Conservation (phyloP, 1,140 invertebrate genomes). For the Steinernema feltiae region DNA sequence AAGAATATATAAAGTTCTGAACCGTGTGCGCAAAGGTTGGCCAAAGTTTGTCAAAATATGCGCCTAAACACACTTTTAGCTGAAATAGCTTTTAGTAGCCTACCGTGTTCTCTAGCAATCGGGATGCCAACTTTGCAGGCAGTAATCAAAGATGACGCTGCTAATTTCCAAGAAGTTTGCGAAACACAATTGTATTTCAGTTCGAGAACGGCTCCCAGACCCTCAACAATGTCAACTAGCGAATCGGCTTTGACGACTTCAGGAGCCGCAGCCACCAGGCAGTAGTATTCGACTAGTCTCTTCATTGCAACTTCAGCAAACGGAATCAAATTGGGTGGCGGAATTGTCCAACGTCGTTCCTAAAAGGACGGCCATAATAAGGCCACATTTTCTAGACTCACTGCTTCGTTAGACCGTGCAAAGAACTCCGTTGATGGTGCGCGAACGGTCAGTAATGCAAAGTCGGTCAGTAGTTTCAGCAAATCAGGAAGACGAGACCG, state of each 20-base stretch:
- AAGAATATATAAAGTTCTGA: slow-evolving; percentile 76
- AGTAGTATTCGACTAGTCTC: slow-evolving; percentile 47
- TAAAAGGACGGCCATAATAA: neutral
- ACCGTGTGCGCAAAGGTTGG: slow-evolving; percentile 74
- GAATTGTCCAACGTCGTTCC: slow-evolving; percentile 21
- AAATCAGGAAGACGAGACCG: slow-evolving; percentile 7
- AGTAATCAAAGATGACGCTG: slow-evolving; percentile 71
- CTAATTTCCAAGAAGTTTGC: slow-evolving; percentile 77
- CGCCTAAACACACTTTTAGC: slow-evolving; percentile 49
- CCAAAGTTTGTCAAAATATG: slow-evolving; percentile 67
- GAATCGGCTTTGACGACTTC: slow-evolving; percentile 44
- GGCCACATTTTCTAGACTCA: neutral
- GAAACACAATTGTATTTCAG: slow-evolving; percentile 78
- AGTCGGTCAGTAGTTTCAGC: slow-evolving; percentile 3
- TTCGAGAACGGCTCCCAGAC: slow-evolving; percentile 64
- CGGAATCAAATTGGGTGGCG: slow-evolving; percentile 47
- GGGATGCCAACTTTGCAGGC: slow-evolving; percentile 78
- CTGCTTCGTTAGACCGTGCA: no score
- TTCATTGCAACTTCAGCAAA: slow-evolving; percentile 50
- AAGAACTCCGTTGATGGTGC: neutral
- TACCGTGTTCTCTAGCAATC: slow-evolving; percentile 71
- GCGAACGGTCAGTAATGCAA: neutral
- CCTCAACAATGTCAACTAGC: slow-evolving; percentile 45
- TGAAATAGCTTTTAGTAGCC: slow-evolving; percentile 57
- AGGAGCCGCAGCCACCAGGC: slow-evolving; percentile 33